These are phyloP conservation scores for Brenthis ino DNA, from an alignment of 2,888 invertebrate genomes.

Conservation along the genomic window DNA sequence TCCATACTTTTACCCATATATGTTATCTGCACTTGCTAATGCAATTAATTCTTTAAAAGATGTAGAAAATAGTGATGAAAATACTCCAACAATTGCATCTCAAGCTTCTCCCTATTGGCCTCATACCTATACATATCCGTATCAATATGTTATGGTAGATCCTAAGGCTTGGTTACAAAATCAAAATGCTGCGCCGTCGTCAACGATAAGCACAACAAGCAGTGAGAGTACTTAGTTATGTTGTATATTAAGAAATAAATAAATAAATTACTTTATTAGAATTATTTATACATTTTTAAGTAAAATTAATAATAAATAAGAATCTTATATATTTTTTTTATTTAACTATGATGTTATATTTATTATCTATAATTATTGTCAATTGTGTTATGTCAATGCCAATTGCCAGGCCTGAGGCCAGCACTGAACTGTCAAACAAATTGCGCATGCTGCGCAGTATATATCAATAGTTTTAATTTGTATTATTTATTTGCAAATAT, in stretches of 20 bases:
- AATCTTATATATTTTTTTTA: neutral
- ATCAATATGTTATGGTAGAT: slow-evolving; percentile 69
- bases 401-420: neutral
- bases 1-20: slow-evolving; percentile 68
- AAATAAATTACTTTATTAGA: neutral
- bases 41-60: slow-evolving; percentile 62
- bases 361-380: no score
- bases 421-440: neutral
- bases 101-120: slow-evolving; percentile 58
- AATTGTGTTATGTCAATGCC: slow-evolving; percentile 2
- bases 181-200: slow-evolving; percentile 45
- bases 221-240: slow-evolving; percentile 32
- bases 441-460: slow-evolving; percentile 10
- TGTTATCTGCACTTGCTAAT: slow-evolving; percentile 65
- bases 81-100: slow-evolving; percentile 44
- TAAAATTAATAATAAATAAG: neutral
- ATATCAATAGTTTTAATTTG: neutral
- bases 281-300: slow-evolving; percentile 10
- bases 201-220: slow-evolving; percentile 44
- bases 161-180: slow-evolving; percentile 61
- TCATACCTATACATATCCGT: slow-evolving; percentile 60
- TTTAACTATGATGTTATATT: neutral
- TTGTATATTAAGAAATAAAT: slow-evolving; percentile 25
- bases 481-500: neutral
- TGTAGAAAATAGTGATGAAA: slow-evolving; percentile 53